A percentile compares a stretch with the other conserved stretches of the same genome.
Conservation (phyloP, 2,797 vertebrate genomes). For the Myotis daubentonii region DNA sequence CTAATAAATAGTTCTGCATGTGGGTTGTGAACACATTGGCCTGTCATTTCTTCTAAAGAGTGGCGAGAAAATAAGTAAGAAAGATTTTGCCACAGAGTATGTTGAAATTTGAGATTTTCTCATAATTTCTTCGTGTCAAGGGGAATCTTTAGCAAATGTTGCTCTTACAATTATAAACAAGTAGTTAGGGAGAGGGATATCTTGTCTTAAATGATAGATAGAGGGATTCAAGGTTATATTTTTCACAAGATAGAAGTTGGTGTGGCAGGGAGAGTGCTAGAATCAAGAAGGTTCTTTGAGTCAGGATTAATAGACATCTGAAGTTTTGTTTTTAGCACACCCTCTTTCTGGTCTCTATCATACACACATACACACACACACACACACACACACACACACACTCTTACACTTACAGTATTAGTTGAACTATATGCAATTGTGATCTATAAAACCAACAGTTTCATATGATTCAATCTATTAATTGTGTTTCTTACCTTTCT, state of each 20-base stretch:
- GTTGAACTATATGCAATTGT: not conserved
- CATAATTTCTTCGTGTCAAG: constrained; percentile 7
- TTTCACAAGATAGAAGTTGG: not conserved
- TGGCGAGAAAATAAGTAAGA: constrained; percentile 26
- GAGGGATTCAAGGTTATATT: not conserved
- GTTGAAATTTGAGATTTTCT: not conserved
- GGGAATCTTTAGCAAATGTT: not conserved
- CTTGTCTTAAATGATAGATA: not conserved
- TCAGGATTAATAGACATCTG: not conserved
- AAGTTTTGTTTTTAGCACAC: not conserved
- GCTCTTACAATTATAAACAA: not conserved
- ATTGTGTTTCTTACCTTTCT: not conserved
- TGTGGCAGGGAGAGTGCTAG: not conserved
- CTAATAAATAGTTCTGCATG: not conserved
- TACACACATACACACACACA: not conserved
- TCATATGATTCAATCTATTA: not conserved
- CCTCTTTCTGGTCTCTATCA: not conserved
- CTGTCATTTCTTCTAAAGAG: constrained; percentile 16
- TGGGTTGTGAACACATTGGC: constrained; percentile 14
- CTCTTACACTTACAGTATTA: not conserved
- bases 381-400: not conserved
- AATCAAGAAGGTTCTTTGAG: not conserved
- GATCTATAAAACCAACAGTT: not conserved
- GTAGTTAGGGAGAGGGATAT: not conserved
- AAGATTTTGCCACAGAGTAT: not conserved